Percentiles rank a stretch among this genome's conserved stretches.
Conservation (phyloP, 2,113 vertebrate species). For the Falco punctatus region DNA sequence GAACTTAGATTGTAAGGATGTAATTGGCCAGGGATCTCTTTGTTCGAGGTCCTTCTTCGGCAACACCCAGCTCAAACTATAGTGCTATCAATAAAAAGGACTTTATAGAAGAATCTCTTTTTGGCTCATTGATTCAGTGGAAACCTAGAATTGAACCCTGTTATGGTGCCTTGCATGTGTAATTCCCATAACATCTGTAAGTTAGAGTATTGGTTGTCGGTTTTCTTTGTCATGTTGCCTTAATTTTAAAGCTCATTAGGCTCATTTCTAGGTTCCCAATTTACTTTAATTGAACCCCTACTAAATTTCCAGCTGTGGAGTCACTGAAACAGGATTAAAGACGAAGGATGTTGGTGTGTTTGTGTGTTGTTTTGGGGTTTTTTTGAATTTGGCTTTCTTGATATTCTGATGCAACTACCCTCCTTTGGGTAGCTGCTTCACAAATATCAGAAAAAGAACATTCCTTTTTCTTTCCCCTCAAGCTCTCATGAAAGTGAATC, state of each 20-base stretch:
- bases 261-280: not conserved
- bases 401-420: not conserved
- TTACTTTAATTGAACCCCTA: not conserved
- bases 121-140: not conserved
- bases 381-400: not conserved
- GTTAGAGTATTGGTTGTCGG: not conserved
- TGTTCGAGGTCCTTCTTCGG: not conserved
- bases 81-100: not conserved
- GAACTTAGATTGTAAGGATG: not conserved
- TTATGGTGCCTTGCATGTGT: not conserved
- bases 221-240: not conserved
- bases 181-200: not conserved
- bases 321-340: not conserved
- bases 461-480: not conserved
- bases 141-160: not conserved
- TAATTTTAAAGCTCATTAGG: not conserved
- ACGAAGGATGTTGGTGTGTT: not conserved
- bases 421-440: not conserved
- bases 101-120: not conserved
- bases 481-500: constrained; percentile 6
- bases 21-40: not conserved
- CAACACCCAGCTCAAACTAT: not conserved
- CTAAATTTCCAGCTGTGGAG: not conserved
- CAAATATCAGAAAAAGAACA: not conserved
- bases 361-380: not conserved